Evolutionary conservation across 2,797 vertebrate genomes (phyloP), one percentile per base, ranked within the genome.

Genomic region (Hydrolagus colliei): DNA sequence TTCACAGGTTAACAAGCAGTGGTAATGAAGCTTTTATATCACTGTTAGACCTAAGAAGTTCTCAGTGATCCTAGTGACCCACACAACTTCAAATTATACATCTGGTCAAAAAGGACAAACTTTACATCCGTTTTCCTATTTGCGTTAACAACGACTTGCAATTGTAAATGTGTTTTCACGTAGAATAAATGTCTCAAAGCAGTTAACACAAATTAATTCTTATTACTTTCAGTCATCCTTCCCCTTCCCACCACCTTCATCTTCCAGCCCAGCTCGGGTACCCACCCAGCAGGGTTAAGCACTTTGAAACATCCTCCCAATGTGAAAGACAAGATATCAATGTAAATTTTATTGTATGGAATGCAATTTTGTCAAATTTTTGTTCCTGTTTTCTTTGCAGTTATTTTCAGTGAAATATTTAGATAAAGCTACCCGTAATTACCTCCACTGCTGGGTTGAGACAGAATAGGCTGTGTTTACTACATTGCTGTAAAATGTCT

Each of bases 381-480:
- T 67, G 27, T 8, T 16, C 32, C 63, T 68, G 41, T 68, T 71
- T 35, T 32, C 35, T n/a, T 8, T 20, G 4, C 3, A 20, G 52
- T 77, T n/a, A 77, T 59, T 77, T 71, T 52, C 63, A 32, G 61
- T 79, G 77, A 79, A 63, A 63, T 79, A 79, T 79, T 78, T 71
- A 4, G 11, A 71, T 52, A 63, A 5, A 10, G 71, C 52, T 82
- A 67, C 35, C 79, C 20, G 68, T 68, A 82, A 82, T 82, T 84
- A 67, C 14, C 32, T 71, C 65, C 32, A n/a, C 65, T 35, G n/a
- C 65, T 71, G 79, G 63, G 27, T 82, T 61, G 63, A 67, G 78
- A 65, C 13, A 32, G 65, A 84, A 52, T 84, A 16, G 16, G 41
- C 41, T 32, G 35, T 84, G 52, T 80, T 80, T 84, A 84, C 27